phyloP scores from a whole-genome alignment of 2,797 vertebrate species.

The Labroides dimidiatus region DNA sequence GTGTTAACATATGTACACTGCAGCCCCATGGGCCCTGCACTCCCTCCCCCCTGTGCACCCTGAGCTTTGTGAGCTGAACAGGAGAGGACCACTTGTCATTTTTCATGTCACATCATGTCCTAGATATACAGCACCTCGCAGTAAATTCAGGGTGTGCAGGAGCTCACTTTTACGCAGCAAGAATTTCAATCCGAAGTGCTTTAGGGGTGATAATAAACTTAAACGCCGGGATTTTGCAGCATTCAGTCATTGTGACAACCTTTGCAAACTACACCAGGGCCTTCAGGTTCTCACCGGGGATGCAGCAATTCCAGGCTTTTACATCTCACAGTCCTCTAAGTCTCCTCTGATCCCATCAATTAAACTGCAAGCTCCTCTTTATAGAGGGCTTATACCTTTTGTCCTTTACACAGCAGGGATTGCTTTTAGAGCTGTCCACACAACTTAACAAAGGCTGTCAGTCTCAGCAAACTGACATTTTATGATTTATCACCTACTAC shows the following conservation, averaged over 20 bases:
- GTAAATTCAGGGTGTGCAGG: slow-evolving; percentile 34
- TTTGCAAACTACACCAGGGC: slow-evolving; percentile 61
- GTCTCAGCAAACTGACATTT: slow-evolving; percentile 34
- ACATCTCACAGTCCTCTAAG: slow-evolving; percentile 61
- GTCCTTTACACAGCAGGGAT: slow-evolving; percentile 53
- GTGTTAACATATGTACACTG: slow-evolving; percentile 53
- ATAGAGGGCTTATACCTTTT: slow-evolving; percentile 58
- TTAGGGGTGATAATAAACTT: slow-evolving; percentile 56
- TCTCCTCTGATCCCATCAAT: slow-evolving; percentile 73
- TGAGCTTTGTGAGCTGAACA: slow-evolving; percentile 15
- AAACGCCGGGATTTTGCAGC: slow-evolving; percentile 44
- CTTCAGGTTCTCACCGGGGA: slow-evolving; percentile 47
- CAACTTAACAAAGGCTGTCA: slow-evolving; percentile 19
- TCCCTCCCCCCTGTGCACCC: slow-evolving; percentile 11
- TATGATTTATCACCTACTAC: background rate
- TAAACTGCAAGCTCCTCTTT: slow-evolving; percentile 56
- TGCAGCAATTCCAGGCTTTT: slow-evolving; percentile 50
- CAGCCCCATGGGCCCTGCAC: slow-evolving; percentile 25
- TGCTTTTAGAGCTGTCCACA: slow-evolving; percentile 29
- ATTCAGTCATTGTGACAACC: slow-evolving; percentile 63
- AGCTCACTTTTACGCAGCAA: slow-evolving; percentile 30
- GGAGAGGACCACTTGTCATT: slow-evolving; percentile 35
- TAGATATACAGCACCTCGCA: slow-evolving; percentile 44
- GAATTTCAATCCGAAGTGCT: slow-evolving; percentile 51
- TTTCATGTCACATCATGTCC: slow-evolving; percentile 53